Base-by-base conservation (phyloP, 2,113 vertebrate genomes). In the Saguinus midas region DNA sequence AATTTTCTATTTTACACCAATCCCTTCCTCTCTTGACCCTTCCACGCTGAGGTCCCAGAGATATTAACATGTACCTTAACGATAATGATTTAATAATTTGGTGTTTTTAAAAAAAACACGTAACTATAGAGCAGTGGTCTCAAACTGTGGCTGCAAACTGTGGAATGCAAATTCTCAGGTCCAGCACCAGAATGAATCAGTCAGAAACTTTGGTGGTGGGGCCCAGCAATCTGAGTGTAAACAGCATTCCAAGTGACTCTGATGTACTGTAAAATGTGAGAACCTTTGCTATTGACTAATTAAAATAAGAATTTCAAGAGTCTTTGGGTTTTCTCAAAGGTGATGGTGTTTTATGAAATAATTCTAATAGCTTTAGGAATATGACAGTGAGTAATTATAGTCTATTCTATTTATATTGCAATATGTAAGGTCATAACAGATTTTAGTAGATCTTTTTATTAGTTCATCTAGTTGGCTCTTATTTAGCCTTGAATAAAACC, bases 261-360 rank as follows among this genome's bases (percentile, higher is more conserved):
- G 25, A 32, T 52, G 8, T 66, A 92, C 91, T 95, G 93, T 75
- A 91, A 96, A 93, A 82, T 85, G 80, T 95, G 66, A 88, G 23
- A 88, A 78, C 5, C 17, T 96, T 52, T 91, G 43, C 20, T 58
- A 35, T 8, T 80, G 57, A 66, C 50, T 75, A 91, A 96, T 85
- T 86, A 93, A 58, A 88, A 78, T 16, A 91, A 92, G 45, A 92
- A 93, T 93, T 94, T 95, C 50, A 94, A 87, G n/a, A 91, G 4
- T 50, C 14, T 88, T 75, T 82, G 20, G 85, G 27, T 95, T 96
- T 94, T 94, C 82, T 96, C 83, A 95, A 97, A 93, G 75, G 66
- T 94, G 73, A 97, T 81, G 32, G 21, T 96, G 68, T 76, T 85
- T 96, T 70, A 86, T 85, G 68, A 91, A 97, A 73, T 83, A 97